Base-by-base conservation (phyloP, 2,113 vertebrate genomes). In the Dasyornis broadbenti region DNA sequence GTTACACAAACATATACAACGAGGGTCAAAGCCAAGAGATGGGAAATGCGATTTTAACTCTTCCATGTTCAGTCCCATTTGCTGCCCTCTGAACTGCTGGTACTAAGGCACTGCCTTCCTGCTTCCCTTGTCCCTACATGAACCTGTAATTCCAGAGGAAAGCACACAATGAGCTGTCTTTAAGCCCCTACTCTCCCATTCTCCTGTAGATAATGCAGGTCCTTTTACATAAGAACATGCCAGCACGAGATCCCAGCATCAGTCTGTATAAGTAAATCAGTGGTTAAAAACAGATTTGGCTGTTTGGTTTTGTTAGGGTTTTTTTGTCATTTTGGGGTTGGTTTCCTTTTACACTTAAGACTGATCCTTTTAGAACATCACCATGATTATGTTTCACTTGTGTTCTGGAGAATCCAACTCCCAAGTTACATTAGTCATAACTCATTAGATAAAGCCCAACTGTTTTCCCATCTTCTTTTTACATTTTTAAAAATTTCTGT, bases 111-210 rank as follows among this genome's bases (percentile, higher is more conserved):
- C 14, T 5, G 11, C n/a, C 11, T 6, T 57, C 44, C 45, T 69
- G 13, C 69, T 65, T 26, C 28, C 37, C 9, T 2, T 2, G 0
- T 28, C 47, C 75, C 27, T 5, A 5, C 5, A 28, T 1, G 5
- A 70, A 47, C 13, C 26, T 13, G 3, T 3, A 13, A 14, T 40
- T 77, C 72, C 60, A 35, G 3, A n/a, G 20, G 11, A 79, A 49
- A 70, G n/a, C 10, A 15, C 35, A 39, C 39, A 21, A 7, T 2
- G 53, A 82, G 44, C 19, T 23, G 4, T 7, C 42, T 40, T 20
- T n/a, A 76, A 64, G 21, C 18, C 11, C 30, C 10, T 7, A 21
- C 24, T n/a, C n/a, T 22, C 28, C 60, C 14, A 35, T 87, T 7
- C 50, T 82, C 30, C 40, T 47, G 23, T 26, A 71, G 33, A 68